Evolutionary conservation across 2,888 invertebrate genomes (phyloP).

Genomic region (Petrolisthes manimaculis): DNA sequence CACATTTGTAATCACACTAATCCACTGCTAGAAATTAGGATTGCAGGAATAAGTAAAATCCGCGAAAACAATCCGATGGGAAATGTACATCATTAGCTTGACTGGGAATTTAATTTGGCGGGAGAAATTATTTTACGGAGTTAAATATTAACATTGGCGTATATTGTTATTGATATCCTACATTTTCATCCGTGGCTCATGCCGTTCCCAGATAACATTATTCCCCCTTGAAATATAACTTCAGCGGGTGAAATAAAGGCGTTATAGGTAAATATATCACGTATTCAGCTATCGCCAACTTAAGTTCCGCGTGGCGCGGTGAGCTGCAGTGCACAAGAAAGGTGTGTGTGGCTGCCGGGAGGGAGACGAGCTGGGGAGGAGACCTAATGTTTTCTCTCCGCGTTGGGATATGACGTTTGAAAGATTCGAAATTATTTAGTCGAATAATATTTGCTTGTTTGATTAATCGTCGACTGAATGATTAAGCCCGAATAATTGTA

Average conservation of each 20-base stretch:
- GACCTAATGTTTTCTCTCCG: conserved; percentile 64
- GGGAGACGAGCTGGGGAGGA: conserved; percentile 63
- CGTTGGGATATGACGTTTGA: conserved; percentile 64
- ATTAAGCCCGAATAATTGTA: conserved; percentile 52
- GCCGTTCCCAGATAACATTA: background rate
- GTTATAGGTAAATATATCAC: conserved; percentile 10
- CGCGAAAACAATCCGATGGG: conserved; percentile 56
- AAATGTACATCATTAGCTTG: conserved; percentile 64
- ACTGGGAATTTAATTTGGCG: conserved; percentile 64
- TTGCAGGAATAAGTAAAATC: conserved; percentile 31
- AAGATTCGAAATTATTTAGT: conserved; percentile 64
- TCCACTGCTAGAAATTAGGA: background rate
- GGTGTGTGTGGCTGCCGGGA: conserved; percentile 64
- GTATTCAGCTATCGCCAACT: conserved; percentile 49
- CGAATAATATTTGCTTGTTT: conserved; percentile 64
- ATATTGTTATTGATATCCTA: background rate
- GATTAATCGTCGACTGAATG: conserved; percentile 58
- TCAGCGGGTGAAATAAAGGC: background rate
- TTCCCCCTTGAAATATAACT: background rate
- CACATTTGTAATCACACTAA: background rate
- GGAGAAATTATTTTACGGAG: conserved; percentile 62
- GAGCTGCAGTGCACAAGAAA: conserved; percentile 66
- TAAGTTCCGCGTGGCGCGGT: conserved; percentile 55
- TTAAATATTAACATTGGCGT: conserved; percentile 48
- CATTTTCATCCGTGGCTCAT: background rate